These are phyloP conservation scores for Syngnathus acus DNA, from an alignment of 2,797 vertebrate genomes.

Conservation along the genomic window DNA sequence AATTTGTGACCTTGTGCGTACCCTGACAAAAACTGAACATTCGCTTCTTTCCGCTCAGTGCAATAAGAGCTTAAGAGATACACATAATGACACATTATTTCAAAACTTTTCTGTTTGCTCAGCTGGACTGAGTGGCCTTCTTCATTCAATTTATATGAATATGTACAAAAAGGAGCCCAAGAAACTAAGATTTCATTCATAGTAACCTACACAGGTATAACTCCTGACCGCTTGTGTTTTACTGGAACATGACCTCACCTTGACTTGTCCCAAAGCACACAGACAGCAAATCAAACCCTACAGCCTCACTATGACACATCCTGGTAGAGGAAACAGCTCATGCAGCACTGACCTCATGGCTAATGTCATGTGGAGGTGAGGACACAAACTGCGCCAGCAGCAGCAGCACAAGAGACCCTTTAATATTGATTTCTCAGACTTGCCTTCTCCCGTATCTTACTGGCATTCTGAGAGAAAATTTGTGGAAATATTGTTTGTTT, in stretches of 20 bases:
- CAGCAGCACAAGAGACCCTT: background rate
- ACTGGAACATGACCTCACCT: slow-evolving; percentile 47
- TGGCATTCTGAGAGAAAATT: background rate
- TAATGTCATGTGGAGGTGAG: slow-evolving; percentile 16
- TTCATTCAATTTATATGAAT: background rate
- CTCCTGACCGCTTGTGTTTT: slow-evolving; percentile 21
- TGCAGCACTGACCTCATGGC: slow-evolving; percentile 24
- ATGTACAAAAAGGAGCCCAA: background rate
- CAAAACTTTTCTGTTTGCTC: background rate
- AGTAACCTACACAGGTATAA: background rate
- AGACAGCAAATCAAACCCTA: slow-evolving; percentile 32
- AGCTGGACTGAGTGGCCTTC: background rate
- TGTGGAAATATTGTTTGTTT: background rate
- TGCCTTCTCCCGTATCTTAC: background rate
- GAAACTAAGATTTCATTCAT: background rate
- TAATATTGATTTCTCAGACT: background rate
- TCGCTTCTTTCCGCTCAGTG: too few relatives aligned
- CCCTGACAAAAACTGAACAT: too few relatives aligned
- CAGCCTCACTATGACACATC: slow-evolving; percentile 7
- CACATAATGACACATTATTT: background rate
- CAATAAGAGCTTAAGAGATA: too few relatives aligned
- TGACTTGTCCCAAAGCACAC: slow-evolving; percentile 38
- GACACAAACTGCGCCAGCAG: slow-evolving; percentile 11
- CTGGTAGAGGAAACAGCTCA: slow-evolving; percentile 17
- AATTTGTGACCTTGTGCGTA: too few relatives aligned